Percentiles rank a stretch among this genome's conserved stretches.
These are phyloP conservation scores for Pentalonia nigronervosa DNA, from an alignment of 1,140 invertebrate genomes.

Conservation along the genomic window DNA sequence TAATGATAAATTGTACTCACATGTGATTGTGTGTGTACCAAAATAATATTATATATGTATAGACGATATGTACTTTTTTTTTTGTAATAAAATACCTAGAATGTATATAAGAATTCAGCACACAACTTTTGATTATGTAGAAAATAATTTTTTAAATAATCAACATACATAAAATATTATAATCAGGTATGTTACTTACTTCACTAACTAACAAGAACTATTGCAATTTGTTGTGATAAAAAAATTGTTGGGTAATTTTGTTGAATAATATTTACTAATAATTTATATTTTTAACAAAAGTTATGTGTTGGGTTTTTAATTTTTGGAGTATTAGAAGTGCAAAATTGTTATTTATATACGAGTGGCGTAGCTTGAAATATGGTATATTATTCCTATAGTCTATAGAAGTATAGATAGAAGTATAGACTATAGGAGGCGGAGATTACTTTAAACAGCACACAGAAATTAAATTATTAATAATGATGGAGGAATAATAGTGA, in stretches of 20 bases:
- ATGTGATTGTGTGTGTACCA: not conserved
- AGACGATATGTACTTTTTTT: not conserved
- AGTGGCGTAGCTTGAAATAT: not conserved
- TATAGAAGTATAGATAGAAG: too few species aligned
- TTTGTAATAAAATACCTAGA: not conserved
- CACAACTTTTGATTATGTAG: not conserved
- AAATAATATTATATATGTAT: not conserved
- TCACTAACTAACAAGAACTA: not conserved
- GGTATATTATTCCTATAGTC: too few species aligned
- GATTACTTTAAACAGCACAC: not conserved
- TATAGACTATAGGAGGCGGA: not conserved
- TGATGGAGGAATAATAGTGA: not conserved
- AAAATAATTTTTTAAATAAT: not conserved
- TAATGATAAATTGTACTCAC: not conserved
- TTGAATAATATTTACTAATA: not conserved
- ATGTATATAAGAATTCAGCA: not conserved
- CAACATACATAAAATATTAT: not conserved
- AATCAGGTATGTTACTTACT: not conserved
- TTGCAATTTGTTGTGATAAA: not conserved
- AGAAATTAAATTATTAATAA: not conserved
- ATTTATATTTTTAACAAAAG: not conserved
- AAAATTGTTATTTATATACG: not conserved
- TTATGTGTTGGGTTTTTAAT: not conserved
- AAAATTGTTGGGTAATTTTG: not conserved
- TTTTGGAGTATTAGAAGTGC: not conserved